Conservation (phyloP, 2,888 invertebrate species). For the Patella ulyssiponensis region DNA sequence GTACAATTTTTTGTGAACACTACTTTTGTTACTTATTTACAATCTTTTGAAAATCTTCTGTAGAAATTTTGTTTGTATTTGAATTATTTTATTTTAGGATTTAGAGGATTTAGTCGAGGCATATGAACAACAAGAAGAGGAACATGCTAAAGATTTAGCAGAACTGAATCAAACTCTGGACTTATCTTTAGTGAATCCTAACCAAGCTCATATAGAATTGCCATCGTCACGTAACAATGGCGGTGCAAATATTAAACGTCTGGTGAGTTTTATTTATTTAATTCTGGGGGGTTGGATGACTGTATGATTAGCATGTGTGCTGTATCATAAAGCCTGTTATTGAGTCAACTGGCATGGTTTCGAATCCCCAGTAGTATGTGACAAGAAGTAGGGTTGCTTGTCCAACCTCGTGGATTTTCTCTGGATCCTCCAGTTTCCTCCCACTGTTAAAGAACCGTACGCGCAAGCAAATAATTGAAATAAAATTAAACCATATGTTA, state of each 20-base stretch:
- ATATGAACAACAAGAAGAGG: slow-evolving; percentile 55
- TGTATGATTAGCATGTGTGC: no score
- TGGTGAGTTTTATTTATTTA: not conserved
- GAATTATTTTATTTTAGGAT: slow-evolving; percentile 38
- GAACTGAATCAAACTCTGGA: slow-evolving; percentile 41
- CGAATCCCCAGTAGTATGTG: no score
- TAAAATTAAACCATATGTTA: no score
- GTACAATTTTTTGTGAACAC: not conserved
- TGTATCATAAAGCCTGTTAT: no score
- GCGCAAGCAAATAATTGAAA: no score
- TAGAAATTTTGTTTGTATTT: slow-evolving; percentile 1
- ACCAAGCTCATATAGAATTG: not conserved
- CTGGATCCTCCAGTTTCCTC: no score
- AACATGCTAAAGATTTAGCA: slow-evolving; percentile 38
- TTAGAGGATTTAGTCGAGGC: slow-evolving; percentile 55
- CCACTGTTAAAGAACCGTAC: no score
- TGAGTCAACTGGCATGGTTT: no score
- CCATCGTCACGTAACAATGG: not conserved
- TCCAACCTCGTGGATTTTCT: no score
- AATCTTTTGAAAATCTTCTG: not conserved
- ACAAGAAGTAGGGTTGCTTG: no score
- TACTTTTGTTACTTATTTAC: not conserved
- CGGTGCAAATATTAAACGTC: not conserved
- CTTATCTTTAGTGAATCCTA: slow-evolving; percentile 28
- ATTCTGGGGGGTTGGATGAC: no score